These are phyloP conservation scores for Hylomyscus alleni DNA, from an alignment of 2,797 vertebrate genomes.

Conservation along the genomic window DNA sequence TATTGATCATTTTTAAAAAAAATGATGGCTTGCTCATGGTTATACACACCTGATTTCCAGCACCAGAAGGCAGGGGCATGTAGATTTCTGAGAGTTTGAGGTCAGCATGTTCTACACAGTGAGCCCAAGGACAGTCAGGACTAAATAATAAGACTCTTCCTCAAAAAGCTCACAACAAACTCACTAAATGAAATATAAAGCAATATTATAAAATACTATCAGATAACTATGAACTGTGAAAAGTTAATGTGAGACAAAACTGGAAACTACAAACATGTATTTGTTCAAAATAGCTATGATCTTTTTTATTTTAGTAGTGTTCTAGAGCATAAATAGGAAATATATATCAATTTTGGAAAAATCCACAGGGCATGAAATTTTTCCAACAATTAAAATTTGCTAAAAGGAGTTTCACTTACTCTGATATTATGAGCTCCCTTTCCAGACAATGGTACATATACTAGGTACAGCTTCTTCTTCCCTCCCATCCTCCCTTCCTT, in stretches of 20 bases:
- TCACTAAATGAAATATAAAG: not conserved
- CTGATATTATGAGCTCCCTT: not conserved
- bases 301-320: not conserved
- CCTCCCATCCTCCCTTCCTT: not conserved
- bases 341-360: conserved; percentile 9
- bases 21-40: not conserved
- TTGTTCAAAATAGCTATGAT: not conserved
- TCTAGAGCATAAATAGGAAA: not conserved
- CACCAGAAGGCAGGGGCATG: not conserved
- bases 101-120: not conserved
- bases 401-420: not conserved
- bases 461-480: not conserved
- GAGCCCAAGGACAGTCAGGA: not conserved
- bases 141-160: not conserved
- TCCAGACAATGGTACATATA: not conserved
- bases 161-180: not conserved
- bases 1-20: not conserved
- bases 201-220: not conserved
- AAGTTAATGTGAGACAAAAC: not conserved
- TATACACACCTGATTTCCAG: not conserved
- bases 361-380: not conserved
- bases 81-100: not conserved
- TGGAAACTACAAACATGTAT: not conserved
- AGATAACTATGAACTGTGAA: not conserved
- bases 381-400: conserved; percentile 9